phyloP scores from a whole-genome alignment of 2,113 vertebrate species.

The Microcebus griseorufus region DNA sequence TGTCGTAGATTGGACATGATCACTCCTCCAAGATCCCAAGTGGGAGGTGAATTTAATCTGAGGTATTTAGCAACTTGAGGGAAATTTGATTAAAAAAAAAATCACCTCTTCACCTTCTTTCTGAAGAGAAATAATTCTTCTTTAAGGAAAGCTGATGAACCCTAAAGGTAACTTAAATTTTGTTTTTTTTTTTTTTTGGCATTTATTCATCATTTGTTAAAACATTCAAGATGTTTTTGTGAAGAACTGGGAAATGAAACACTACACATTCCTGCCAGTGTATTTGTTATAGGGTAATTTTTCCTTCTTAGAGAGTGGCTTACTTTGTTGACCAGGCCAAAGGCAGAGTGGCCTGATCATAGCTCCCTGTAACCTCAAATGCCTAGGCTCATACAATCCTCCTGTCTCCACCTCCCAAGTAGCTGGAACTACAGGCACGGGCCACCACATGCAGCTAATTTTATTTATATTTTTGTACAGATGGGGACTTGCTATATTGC shows the following conservation, averaged over 20 bases:
- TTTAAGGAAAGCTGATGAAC: not conserved
- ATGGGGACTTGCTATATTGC: no score
- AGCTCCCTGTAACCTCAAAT: no score
- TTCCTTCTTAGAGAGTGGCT: not conserved
- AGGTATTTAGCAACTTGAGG: not conserved
- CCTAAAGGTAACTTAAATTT: not conserved
- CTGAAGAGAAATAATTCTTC: conserved; percentile 1
- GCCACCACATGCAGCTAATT: no score
- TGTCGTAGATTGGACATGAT: not conserved
- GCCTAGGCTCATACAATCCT: no score
- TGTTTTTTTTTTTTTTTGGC: not conserved
- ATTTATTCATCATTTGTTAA: not conserved
- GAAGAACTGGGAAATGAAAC: not conserved
- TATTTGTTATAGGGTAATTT: not conserved
- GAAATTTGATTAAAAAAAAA: not conserved
- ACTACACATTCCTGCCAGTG: not conserved
- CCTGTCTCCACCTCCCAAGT: no score
- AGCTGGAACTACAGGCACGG: no score
- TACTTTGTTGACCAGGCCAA: no score
- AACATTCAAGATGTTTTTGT: conserved; percentile 5
- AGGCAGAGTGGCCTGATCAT: no score
- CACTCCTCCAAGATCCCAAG: not conserved
- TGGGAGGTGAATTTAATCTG: conserved; percentile 7
- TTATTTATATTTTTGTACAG: no score
- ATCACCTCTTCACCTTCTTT: not conserved